Evolutionary conservation across 2,113 vertebrate genomes (phyloP).

Genomic region (Lepisosteus oculatus): DNA sequence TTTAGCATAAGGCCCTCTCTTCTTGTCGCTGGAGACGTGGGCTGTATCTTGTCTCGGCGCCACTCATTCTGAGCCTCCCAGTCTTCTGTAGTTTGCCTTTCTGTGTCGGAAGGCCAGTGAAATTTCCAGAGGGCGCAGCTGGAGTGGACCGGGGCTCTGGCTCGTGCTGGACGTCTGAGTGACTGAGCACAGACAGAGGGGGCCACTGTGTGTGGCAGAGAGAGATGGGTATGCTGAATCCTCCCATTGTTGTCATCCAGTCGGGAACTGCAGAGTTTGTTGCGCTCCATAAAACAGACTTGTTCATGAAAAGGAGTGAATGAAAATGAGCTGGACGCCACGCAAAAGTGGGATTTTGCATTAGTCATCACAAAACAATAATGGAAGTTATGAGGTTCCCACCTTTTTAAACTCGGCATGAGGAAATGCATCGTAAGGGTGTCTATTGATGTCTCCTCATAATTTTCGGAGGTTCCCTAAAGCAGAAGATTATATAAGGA

Average conservation of each 20-base stretch:
- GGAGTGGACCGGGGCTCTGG: slow-evolving; percentile 12
- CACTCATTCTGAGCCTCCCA: background rate
- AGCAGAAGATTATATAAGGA: no score
- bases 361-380: no score
- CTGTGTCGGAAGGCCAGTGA: background rate
- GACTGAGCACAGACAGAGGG: background rate
- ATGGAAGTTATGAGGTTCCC: no score
- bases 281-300: no score
- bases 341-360: no score
- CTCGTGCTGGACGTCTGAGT: slow-evolving; percentile 9
- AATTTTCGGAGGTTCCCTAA: no score
- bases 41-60: background rate
- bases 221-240: background rate
- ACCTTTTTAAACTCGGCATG: no score
- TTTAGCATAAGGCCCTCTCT: background rate
- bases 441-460: no score
- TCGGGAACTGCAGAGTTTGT: background rate
- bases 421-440: no score
- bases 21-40: no score
- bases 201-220: background rate
- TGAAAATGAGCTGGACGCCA: no score
- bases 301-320: no score
- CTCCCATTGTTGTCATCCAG: background rate
- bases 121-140: slow-evolving; percentile 25
- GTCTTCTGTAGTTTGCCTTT: background rate